A percentile compares a stretch with the other conserved stretches of the same genome.
These are phyloP conservation scores for Coenobita brevimanus DNA, from an alignment of 1,140 invertebrate genomes.

Conservation along the genomic window DNA sequence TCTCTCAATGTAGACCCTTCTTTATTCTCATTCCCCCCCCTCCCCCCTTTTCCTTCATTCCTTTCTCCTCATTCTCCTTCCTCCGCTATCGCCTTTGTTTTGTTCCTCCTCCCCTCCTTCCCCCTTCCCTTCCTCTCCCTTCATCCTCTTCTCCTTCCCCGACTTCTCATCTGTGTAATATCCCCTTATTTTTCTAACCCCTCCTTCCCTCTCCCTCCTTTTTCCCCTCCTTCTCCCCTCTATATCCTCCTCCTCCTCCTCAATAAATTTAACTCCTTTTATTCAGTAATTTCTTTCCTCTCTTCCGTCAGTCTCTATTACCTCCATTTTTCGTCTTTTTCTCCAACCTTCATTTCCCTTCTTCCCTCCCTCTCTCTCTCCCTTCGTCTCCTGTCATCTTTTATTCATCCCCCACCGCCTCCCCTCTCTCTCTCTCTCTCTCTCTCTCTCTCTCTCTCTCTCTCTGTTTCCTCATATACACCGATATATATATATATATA, in stretches of 20 bases:
- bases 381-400: no score
- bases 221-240: neutral
- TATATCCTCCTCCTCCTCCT: neutral
- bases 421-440: neutral
- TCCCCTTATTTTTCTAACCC: neutral
- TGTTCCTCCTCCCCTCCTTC: neutral
- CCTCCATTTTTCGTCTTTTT: neutral
- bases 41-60: neutral
- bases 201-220: neutral
- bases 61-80: neutral
- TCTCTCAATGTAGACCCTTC: no score
- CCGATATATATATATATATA: neutral
- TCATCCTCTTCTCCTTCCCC: neutral
- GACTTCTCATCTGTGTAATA: neutral
- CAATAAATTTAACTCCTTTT: neutral
- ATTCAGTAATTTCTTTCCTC: neutral
- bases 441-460: constrained; percentile 6
- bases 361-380: constrained; percentile 11
- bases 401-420: no score
- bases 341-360: neutral
- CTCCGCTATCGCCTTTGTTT: no score
- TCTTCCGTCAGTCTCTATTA: neutral
- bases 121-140: neutral
- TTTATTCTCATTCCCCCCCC: neutral
- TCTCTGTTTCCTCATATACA: neutral